Base-by-base conservation (phyloP, 2,888 invertebrate genomes). In the Drosophila pseudotakahashii region DNA sequence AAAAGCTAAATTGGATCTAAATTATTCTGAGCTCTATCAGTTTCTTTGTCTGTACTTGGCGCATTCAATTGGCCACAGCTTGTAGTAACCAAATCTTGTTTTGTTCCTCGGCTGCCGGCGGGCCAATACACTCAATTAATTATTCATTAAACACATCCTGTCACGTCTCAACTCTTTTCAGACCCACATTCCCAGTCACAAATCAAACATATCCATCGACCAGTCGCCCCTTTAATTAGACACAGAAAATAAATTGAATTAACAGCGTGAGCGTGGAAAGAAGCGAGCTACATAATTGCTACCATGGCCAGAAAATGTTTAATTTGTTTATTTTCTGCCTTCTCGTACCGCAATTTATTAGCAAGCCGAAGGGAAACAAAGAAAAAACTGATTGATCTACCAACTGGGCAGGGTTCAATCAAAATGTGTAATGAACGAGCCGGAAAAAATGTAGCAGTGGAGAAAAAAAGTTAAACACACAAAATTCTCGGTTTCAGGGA, bases 381-480 rank as follows among this genome's bases (percentile, higher is more conserved):
- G 48, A 70, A 74, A 74, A 76, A 78, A 83, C 78, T 84, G 82
- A 84, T 84, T 84, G 84, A 84, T 84, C 88, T 85, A 63, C 71
- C 84, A 70, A 32, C 63, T 48, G 52, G 66, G 53, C 53, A 66
- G 53, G 71, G 77, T 85, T 84, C 85, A 84, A 84, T 85, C 82
- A 84, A 81, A 75, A 79, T 84, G 79, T 87, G 82, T 84, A 87
- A 85, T 84, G 85, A 84, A 85, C 82, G 80, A 81, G 85, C 80
- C 78, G 80, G 77, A 85, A 84, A 81, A 87, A 83, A 83, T 30
- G 30, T 30, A 63, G 80, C 73, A 64, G 75, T 9, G 45, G 26
- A 61, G 26, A 26, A 26, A 54, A 59, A 51, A 63, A 39, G 34
- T 63, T 52, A 64, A 67, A 50, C 48, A 42, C 53, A 51, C 67